Conservation (phyloP, 2,797 vertebrate genomes). For the Chiroxiphia lanceolata region DNA sequence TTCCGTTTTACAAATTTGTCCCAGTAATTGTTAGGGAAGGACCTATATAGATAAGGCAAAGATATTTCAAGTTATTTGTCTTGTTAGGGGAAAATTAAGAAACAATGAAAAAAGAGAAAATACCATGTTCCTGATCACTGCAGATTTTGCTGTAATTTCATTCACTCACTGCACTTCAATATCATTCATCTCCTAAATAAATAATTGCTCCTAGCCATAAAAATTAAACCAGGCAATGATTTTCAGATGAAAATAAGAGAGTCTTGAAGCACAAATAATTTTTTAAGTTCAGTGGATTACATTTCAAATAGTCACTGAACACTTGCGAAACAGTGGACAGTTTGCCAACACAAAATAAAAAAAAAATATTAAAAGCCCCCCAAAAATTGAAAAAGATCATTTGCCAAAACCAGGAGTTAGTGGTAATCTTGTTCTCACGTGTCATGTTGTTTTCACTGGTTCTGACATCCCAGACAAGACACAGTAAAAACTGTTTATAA, state of each 20-base stretch:
- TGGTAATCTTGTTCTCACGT: background rate
- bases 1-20: constrained; percentile 99
- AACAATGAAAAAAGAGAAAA: background rate
- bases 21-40: constrained; percentile 99
- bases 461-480: background rate
- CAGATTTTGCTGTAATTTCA: background rate
- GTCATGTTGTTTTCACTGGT: background rate
- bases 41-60: constrained; percentile 79
- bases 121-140: background rate
- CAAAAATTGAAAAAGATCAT: background rate
- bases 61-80: background rate
- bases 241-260: background rate
- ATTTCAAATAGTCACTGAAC: background rate
- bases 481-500: background rate
- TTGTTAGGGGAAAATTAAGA: background rate
- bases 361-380: background rate
- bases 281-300: background rate
- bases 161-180: background rate
- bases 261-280: background rate
- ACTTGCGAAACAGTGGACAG: background rate
- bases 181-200: background rate
- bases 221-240: background rate
- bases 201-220: background rate
- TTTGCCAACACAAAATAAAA: background rate
- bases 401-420: background rate